Evolutionary conservation across 1,140 invertebrate genomes (phyloP).

Genomic region (Mya arenaria): DNA sequence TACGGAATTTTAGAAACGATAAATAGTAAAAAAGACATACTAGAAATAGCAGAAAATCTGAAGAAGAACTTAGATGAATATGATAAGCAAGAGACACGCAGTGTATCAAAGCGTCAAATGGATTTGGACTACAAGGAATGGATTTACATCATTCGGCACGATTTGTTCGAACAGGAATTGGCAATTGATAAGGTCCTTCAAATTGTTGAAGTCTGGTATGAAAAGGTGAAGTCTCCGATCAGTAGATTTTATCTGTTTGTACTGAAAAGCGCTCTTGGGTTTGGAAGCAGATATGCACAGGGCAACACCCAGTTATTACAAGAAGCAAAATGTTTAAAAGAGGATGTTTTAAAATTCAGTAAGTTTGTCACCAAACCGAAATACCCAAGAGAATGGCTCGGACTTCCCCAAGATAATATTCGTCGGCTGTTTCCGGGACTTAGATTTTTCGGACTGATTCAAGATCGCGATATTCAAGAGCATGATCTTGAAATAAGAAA

Average conservation of each 20-base stretch:
- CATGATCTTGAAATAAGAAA: slow-evolving; percentile 23
- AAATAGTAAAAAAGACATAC: background rate
- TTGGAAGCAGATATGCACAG: background rate
- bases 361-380: background rate
- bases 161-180: background rate
- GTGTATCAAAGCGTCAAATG: background rate
- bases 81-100: background rate
- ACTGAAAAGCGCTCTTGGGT: slow-evolving; percentile 4
- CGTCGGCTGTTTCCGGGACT: slow-evolving; percentile 5
- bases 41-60: background rate
- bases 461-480: background rate
- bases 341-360: background rate
- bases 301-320: background rate
- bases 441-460: background rate
- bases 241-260: slow-evolving; percentile 33
- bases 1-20: slow-evolving; percentile 8
- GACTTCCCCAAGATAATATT: slow-evolving; percentile 2
- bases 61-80: slow-evolving; percentile 24
- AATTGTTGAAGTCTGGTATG: slow-evolving; percentile 9
- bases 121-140: slow-evolving; percentile 36
- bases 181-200: slow-evolving; percentile 5
- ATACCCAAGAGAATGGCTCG: slow-evolving; percentile 41
- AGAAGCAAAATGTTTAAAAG: background rate
- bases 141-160: background rate
- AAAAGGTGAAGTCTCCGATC: background rate